Percentiles rank a stretch among this genome's conserved stretches.
Evolutionary conservation across 2,888 invertebrate species (phyloP).

Genomic region (Drosophila multiciliata): DNA sequence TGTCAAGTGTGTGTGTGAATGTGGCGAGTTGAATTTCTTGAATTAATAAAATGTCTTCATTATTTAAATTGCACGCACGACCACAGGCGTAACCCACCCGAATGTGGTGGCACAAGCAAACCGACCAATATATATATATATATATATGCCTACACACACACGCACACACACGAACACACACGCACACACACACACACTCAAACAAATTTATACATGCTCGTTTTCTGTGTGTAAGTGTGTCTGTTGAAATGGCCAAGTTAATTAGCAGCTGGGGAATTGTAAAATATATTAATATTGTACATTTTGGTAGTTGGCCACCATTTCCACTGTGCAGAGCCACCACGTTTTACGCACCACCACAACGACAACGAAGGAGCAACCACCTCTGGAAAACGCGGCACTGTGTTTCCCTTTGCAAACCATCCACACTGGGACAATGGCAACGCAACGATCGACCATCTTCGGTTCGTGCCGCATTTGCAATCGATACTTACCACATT

Average conservation of each 20-base stretch:
- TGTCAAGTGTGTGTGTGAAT: conserved; percentile 19
- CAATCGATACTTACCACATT: conserved; percentile 34
- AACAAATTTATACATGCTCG: conserved; percentile 17
- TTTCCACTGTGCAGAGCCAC: conserved; percentile 2
- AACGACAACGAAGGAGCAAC: neutral
- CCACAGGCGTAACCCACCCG: conserved; percentile 61
- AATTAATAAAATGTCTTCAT: conserved; percentile 81
- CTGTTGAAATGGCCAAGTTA: conserved; percentile 62
- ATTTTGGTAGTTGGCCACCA: conserved; percentile 56
- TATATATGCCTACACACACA: conserved; percentile 12
- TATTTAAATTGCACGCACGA: conserved; percentile 80
- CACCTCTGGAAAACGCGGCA: conserved; percentile 40
- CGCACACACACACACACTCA: conserved; percentile 33
- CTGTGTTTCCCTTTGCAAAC: conserved; percentile 61
- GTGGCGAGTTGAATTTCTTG: conserved; percentile 73
- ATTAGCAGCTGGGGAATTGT: conserved; percentile 81
- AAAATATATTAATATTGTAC: conserved; percentile 80
- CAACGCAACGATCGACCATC: conserved; percentile 17
- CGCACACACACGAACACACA: conserved; percentile 22
- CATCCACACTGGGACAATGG: conserved; percentile 44
- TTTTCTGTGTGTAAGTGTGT: conserved; percentile 25
- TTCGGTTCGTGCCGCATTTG: conserved; percentile 25
- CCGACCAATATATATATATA: conserved; percentile 34
- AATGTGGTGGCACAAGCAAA: conserved; percentile 47
- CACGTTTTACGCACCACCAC: neutral